Base-by-base conservation (phyloP, 2,888 invertebrate species). In the Polyommatus icarus region DNA sequence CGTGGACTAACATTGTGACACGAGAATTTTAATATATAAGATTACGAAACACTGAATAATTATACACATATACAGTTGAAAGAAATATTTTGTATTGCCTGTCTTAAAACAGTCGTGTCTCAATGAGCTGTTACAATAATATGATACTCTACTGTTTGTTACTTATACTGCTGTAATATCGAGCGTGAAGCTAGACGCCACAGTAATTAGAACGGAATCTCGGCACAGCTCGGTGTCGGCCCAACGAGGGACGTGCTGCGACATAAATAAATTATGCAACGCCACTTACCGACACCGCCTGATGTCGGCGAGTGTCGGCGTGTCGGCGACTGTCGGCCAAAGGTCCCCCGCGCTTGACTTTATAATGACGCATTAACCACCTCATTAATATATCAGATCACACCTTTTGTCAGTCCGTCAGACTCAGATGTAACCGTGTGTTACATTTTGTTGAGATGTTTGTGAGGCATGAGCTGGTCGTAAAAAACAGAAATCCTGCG, bases 251-350 rank as follows among this genome's bases (percentile, higher is more conserved):
- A 89, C 93, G 92, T 92, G 93, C 87, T 88, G 86, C 84, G 84
- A 91, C 92, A 93, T 92, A 92, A 90, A 91, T 92, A 90, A 90
- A 91, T 92, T 91, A 92, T 93, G 90, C 90, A 91, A 87, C 88
- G 86, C 87, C 89, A 90, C 89, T 91, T 90, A 89, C 86, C 86
- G 84, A 84, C 86, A 86, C 86, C 83, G 82, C 83, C 82, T 81
- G 79, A 80, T 83, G 81, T 81, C 84, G 72, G 79, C 61, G 61
- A 29, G 54, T 67, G 67, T 29, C 67, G 67, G 67, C 5, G 29
- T 67, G 67, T 67, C 67, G 57, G 57, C 57, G 32, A 67, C 67
- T 78, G 79, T 32, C 77, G n/a, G 78, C 76, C 78, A 79, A 76
- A 59, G 36, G 46, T 76, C 76, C 72, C 80, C 72, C 71, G 78